Evolutionary conservation across 1,140 invertebrate genomes (phyloP), one percentile per base, ranked within the genome.

Genomic region (Bombus consobrinus): DNA sequence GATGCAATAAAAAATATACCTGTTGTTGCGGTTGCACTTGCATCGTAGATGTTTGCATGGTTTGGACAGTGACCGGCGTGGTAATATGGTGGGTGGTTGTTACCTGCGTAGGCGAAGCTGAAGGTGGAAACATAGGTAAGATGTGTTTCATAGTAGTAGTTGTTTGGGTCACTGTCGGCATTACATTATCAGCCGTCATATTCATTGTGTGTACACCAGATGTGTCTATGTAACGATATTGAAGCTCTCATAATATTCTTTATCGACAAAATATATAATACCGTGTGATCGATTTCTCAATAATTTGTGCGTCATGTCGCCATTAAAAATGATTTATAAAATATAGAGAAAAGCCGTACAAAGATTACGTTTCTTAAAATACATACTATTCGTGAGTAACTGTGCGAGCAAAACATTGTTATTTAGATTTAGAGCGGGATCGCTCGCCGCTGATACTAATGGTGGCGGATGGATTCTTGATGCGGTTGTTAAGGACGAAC

Each of bases 351-450:
- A 83, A 66, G 57, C 47, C 47, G 64, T 83, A 77, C 47, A 79
- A 79, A 59, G 43, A 79, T 79, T 80, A 72, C 76, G 53, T 85
- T 80, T 80, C 76, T 79, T 85, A 47, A 41, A 69, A 85, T 85
- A 92, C 95, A 92, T 93, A 96, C 95, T 96, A 85, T 95, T 95
- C 57, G 96, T 97, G 81, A 97, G 95, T 84, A 97, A 94, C 89
- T 97, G 96, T 59, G 97, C 96, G 43, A 97, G 95, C 73, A 97
- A 95, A 57, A 96, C 96, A 93, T 96, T 97, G 86, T 95, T 96
- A 73, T 95, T 95, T 22, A 95, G 90, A 85, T 96, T 94, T 64
- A 96, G 91, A 18, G 95, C 93, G 37, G 96, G 95, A 91, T 96
- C 96, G 91, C 96, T 96, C 72, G 95, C 93, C n/a, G 96, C 95